Base-by-base conservation (phyloP, 2,113 vertebrate species). In the Triplophysa tibetana region DNA sequence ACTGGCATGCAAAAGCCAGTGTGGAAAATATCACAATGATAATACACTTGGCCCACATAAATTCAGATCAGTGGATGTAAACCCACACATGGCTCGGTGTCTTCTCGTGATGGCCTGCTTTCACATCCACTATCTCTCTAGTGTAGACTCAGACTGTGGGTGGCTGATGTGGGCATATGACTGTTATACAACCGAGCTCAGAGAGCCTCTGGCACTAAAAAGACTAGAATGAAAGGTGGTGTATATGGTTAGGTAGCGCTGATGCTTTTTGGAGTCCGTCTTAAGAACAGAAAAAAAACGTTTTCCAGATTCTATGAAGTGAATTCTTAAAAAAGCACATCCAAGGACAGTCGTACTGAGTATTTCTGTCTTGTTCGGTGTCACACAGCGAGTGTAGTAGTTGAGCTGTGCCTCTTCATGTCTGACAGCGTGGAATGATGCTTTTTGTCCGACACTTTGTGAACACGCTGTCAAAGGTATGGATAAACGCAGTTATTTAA, bases 141-240 rank as follows among this genome's bases (percentile, higher is more conserved):
- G 69, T 17, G 26, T 73, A 67, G 45, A 69, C 70, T 80, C 77
- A 77, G 81, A 54, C 45, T 24, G 84, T 83, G 81, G 76, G 72
- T 29, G 77, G 63, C 19, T 56, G 19, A 58, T 72, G 78, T 80
- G 68, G 56, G 43, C 64, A 60, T 60, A 77, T 82, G 81, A 75
- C 63, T 60, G 72, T 65, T 65, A 69, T 65, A 64, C 48, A 19
- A 72, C 58, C 52, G 41, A 48, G 75, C 38, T 19, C 23, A 64
- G n/a, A 64, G 45, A 79, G 26, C 50, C 23, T 24, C 21, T 48
- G 48, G 23, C 21, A 75, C 14, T 5, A 3, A 23, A 16, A 43
- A 56, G 19, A 56, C 38, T 24, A 52, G 50, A 3, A 52, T 52
- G 19, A 62, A 41, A 2, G 21, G 38, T 21, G 45, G 41, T 12